Evolutionary conservation across 2,797 vertebrate genomes (phyloP), one percentile per base, ranked within the genome.

Genomic region (Harpagifer antarcticus): DNA sequence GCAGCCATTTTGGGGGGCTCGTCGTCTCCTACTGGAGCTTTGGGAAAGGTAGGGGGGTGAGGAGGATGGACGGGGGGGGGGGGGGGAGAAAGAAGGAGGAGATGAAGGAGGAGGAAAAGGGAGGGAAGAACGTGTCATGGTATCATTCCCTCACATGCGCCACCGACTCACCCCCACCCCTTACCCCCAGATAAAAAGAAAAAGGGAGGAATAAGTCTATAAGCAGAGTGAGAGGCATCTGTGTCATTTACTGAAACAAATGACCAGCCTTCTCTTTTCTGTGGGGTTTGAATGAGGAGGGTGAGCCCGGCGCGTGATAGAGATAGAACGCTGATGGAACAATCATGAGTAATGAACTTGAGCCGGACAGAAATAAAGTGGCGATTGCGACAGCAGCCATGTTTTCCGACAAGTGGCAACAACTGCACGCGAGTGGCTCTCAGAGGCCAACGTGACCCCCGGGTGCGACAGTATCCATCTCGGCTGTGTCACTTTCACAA

Each of bases 1-100:
- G 96, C 96, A 96, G 97, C 96, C 96, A 97, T 97, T 95, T 95
- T 97, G 91, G 91, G 90, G 89, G 83, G 89, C 87, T 91, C 79
- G 87, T 89, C 84, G 83, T 87, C 79, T 88, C 79, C 85, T 91
- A 74, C 71, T 48, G 75, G 85, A 74, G 87, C 77, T 67, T 58
- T 72, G 63, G 74, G 47, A 33, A 56, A 49, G 17, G 37, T 45
- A 3, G 56, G 49, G 47, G 82, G 76, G 86, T n/a, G 65, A 70
- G 85, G 77, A 79, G 58, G 76, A 71, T 74, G 78, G 81, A 72
- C 9, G 55, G 65, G 33, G 37, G 33, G 55, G 65, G 33, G 37
- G 33, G 58, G 47, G 59, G 48, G 61, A 64, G 74, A 69, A 50
- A 72, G 72, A 60, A 60, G 82, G 86, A 86, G 82, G 83, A 83